Conservation (phyloP, 2,797 vertebrate species). For the Remorina albescens region DNA sequence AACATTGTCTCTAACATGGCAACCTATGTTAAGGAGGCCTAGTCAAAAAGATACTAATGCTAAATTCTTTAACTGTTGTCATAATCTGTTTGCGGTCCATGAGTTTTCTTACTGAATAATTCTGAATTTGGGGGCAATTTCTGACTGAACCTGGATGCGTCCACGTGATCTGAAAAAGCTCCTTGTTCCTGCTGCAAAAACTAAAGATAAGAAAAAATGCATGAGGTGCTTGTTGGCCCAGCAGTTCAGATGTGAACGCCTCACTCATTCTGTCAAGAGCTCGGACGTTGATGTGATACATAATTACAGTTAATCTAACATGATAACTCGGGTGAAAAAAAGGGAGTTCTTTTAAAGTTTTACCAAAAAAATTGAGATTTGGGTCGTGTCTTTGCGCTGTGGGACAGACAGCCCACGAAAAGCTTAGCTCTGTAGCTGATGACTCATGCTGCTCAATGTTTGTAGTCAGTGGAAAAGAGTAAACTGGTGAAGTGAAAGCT, state of each 20-base stretch:
- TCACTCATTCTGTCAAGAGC: no score
- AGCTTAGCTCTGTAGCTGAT: no score
- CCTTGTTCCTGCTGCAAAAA: not conserved
- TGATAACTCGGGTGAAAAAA: no score
- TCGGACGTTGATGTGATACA: not conserved
- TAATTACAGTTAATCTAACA: no score
- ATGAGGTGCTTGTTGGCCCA: not conserved
- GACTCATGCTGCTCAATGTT: no score
- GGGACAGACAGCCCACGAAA: no score
- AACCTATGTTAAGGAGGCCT: not conserved
- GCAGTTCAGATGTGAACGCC: not conserved
- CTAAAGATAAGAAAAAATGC: not conserved
- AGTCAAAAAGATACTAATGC: not conserved
- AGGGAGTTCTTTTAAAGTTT: no score
- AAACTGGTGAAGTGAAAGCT: no score
- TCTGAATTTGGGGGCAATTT: not conserved
- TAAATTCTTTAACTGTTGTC: constrained; percentile 3
- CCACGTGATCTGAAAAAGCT: not conserved
- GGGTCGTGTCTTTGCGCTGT: no score
- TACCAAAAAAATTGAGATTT: no score
- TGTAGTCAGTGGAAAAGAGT: no score
- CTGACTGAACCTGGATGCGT: not conserved
- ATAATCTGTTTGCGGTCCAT: not conserved
- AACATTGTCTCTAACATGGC: no score
- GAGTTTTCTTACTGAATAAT: not conserved